Evolutionary conservation across 2,797 vertebrate species (phyloP).

Genomic region (Cottoperca gobio): DNA sequence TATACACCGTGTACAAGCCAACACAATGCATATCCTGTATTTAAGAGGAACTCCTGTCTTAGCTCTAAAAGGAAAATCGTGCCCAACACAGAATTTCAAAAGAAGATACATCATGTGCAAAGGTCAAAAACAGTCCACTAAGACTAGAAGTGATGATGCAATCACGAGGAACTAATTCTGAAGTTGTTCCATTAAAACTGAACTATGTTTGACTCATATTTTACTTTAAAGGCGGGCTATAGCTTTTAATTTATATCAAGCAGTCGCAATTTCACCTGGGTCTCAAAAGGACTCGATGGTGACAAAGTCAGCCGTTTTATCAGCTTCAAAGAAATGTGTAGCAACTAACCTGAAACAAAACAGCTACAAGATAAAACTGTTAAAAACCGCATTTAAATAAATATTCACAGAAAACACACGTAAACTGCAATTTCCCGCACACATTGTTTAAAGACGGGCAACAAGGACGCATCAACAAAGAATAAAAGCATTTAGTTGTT

Average conservation of each 20-base stretch:
- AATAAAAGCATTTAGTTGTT: neutral
- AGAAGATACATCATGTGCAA: neutral
- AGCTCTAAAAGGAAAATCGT: neutral
- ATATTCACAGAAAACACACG: neutral
- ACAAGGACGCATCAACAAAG: neutral
- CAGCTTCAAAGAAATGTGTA: neutral
- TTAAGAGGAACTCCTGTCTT: neutral
- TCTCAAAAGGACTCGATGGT: neutral
- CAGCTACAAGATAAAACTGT: neutral
- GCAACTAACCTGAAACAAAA: neutral
- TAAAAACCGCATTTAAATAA: neutral
- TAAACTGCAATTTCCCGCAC: neutral
- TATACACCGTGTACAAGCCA: neutral
- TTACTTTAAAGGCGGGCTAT: neutral
- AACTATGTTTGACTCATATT: neutral
- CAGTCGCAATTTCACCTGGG: neutral
- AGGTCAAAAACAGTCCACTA: neutral
- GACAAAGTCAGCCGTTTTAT: neutral
- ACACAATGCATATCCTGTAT: neutral
- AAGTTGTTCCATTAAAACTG: neutral
- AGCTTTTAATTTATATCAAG: neutral
- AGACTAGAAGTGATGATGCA: neutral
- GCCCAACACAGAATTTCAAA: neutral
- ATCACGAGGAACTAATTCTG: neutral
- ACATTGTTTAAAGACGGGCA: neutral